Percentiles rank a stretch among this genome's conserved stretches.
These are phyloP conservation scores for Burhinus bistriatus DNA, from an alignment of 2,113 vertebrate genomes.

Conservation along the genomic window DNA sequence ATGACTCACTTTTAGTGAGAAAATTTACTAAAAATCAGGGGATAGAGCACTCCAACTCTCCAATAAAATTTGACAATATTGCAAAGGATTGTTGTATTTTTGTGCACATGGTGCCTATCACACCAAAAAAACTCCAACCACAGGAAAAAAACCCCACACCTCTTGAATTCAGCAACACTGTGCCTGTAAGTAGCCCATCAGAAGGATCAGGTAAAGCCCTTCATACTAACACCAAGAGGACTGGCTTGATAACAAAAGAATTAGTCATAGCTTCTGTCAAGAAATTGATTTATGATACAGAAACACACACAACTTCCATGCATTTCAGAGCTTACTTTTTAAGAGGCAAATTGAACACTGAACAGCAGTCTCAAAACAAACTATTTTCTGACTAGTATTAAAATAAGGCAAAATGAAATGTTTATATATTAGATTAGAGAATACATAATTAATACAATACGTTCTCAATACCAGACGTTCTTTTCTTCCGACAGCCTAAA, in stretches of 20 bases:
- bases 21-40: background rate
- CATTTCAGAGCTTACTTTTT: background rate
- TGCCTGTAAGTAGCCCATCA: background rate
- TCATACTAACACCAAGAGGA: background rate
- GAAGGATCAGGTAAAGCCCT: background rate
- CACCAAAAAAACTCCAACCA: background rate
- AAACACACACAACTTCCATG: background rate
- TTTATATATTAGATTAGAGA: background rate
- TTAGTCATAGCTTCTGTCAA: background rate
- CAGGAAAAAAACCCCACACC: background rate
- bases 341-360: background rate
- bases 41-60: background rate
- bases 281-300: background rate
- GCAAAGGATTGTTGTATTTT: background rate
- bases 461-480: background rate
- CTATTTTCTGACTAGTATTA: background rate
- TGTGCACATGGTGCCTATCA: background rate
- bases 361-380: background rate
- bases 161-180: background rate
- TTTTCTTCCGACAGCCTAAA: background rate
- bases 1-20: background rate
- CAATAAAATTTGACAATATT: background rate
- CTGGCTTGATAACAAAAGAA: background rate
- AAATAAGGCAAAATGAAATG: background rate
- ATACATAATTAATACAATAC: background rate